These are phyloP conservation scores for Reticulitermes speratus DNA, from an alignment of 1,140 invertebrate genomes.

Conservation along the genomic window DNA sequence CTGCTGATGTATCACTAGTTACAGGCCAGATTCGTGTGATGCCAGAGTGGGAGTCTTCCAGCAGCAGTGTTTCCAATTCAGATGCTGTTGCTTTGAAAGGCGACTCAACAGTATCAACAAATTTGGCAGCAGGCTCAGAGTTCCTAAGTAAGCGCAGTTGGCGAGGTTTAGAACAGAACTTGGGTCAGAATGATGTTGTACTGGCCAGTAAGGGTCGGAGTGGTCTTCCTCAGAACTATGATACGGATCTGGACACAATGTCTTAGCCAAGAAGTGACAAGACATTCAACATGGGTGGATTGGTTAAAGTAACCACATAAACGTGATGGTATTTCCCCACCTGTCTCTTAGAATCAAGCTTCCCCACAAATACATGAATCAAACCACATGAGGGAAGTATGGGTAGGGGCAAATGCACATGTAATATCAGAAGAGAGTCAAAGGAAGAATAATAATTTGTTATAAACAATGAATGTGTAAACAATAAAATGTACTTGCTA, in stretches of 20 bases:
- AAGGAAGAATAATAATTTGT: too few relatives aligned
- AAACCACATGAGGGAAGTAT: too few relatives aligned
- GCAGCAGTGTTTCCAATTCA: not conserved
- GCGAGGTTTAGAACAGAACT: conserved; percentile 70
- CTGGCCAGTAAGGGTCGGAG: conserved; percentile 60
- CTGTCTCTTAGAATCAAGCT: too few relatives aligned
- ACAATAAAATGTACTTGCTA: too few relatives aligned
- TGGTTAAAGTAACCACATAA: too few relatives aligned
- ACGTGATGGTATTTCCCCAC: too few relatives aligned
- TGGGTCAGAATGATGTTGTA: conserved; percentile 64
- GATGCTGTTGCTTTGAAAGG: conserved; percentile 20
- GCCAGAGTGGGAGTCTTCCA: not conserved
- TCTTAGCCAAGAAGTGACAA: not conserved
- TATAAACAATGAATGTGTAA: too few relatives aligned
- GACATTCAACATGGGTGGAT: too few relatives aligned
- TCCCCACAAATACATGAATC: too few relatives aligned
- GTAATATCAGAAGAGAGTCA: too few relatives aligned
- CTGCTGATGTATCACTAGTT: conserved; percentile 67
- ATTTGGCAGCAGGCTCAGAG: conserved; percentile 40
- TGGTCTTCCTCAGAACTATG: conserved; percentile 59
- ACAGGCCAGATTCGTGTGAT: conserved; percentile 59
- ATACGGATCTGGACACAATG: conserved; percentile 43
- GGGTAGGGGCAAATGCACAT: too few relatives aligned
- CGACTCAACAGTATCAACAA: conserved; percentile 16
- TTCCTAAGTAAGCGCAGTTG: conserved; percentile 64